Conservation (phyloP, 1,140 invertebrate species). For the Acromyrmex heyeri region DNA sequence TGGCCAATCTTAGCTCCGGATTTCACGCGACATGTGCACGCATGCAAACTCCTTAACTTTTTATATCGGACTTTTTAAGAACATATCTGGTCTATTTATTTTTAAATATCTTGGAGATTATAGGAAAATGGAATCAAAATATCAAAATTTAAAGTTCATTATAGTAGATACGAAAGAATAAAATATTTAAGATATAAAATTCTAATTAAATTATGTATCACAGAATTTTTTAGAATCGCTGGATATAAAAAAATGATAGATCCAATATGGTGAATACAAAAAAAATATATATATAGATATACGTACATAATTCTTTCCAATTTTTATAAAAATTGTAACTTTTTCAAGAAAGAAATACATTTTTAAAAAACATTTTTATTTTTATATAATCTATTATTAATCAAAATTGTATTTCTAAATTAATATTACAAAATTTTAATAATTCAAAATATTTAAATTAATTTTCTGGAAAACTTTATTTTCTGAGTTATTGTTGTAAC, state of each 20-base stretch:
- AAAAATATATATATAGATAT: neutral
- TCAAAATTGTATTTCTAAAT: too few species aligned
- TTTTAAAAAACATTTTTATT: too few species aligned
- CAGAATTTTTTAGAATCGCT: neutral
- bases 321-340: neutral
- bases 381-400: too few species aligned
- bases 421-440: too few species aligned
- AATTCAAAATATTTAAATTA: too few species aligned
- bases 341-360: neutral
- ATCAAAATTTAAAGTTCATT: neutral
- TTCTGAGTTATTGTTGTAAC: neutral
- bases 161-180: neutral
- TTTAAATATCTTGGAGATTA: neutral
- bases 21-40: neutral
- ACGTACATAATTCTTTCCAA: neutral
- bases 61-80: neutral
- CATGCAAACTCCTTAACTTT: neutral
- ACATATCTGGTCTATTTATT: neutral
- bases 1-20: constrained; percentile 18
- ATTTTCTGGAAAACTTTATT: too few species aligned
- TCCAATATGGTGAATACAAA: neutral
- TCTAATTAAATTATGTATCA: neutral
- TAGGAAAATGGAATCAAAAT: neutral
- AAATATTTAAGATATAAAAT: neutral
- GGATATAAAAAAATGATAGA: neutral